Evolutionary conservation across 2,888 invertebrate species (phyloP), one percentile per base, ranked within the genome.

Genomic region (Asteroscopus sphinx): DNA sequence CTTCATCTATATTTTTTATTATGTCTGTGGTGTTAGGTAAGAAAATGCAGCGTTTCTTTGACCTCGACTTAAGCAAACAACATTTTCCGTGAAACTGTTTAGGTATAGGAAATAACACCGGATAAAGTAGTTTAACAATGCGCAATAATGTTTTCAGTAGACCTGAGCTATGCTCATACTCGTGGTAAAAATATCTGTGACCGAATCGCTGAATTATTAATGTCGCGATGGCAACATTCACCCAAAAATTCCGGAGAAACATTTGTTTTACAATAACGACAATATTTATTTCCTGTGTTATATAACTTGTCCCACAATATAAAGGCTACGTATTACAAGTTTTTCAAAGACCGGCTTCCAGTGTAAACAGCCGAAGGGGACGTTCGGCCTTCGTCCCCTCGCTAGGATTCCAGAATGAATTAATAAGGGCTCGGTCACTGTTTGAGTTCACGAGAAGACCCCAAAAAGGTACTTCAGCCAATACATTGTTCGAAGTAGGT

Each of bases 131-230:
- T 32, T 17, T 57, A 65, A 49, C 54, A 67, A 73, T 62, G 57
- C 57, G 61, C 67, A 49, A 68, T 73, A 63, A 68, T 55, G 55
- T 73, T 63, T 63, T 40, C 37, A 21, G 25, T 30, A 57, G 42
- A 70, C 46, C 35, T 49, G 48, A 60, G 57, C 36, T 63, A 68
- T 68, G 64, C 36, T 52, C 45, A 59, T 67, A 42, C 7, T 39
- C 15, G 26, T 53, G 39, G 25, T 53, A 33, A 37, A 41, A 26
- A 25, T 45, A 45, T 41, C 9, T 51, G 37, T 30, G 48, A 46
- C 37, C 39, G 16, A 15, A 47, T 21, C 9, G 32, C 49, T 57
- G 51, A 60, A 60, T 56, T 60, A 52, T 46, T 39, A 66, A 49
- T 49, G 36, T 53, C n/a, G n/a, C n/a, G n/a, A n/a, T 48, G 9